A percentile compares a stretch with the other conserved stretches of the same genome.
Conservation (phyloP, 2,113 vertebrate species). For the Passerina amoena region DNA sequence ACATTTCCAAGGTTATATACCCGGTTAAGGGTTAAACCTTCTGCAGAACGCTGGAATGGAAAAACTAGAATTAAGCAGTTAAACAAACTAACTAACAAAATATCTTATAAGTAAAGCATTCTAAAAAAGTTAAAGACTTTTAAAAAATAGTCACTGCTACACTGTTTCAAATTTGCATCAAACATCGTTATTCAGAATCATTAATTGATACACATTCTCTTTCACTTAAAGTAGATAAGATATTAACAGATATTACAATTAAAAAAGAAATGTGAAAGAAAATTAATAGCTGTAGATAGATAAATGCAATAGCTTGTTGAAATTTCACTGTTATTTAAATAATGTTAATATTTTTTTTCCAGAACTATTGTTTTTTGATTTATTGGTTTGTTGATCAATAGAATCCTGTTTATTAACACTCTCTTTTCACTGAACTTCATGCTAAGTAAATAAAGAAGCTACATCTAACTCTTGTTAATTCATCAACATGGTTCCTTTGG, state of each 20-base stretch:
- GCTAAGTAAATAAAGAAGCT: not conserved
- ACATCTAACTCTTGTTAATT: not conserved
- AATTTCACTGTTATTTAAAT: not conserved
- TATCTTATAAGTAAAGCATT: not conserved
- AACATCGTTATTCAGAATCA: not conserved
- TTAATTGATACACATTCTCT: not conserved
- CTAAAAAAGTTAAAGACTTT: not conserved
- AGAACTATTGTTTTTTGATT: not conserved
- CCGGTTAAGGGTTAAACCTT: not conserved
- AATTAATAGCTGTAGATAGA: not conserved
- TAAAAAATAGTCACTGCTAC: not conserved
- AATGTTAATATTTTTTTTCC: not conserved
- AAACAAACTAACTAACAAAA: not conserved
- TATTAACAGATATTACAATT: not conserved
- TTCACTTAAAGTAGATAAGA: not conserved
- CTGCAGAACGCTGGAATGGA: not conserved
- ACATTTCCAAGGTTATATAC: not conserved
- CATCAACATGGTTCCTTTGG: not conserved
- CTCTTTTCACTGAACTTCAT: not conserved
- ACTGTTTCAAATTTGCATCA: not conserved
- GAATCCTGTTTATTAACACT: not conserved
- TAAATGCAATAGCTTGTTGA: not conserved
- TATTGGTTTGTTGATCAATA: not conserved
- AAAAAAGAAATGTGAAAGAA: not conserved
- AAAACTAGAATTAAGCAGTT: not conserved